Evolutionary conservation across 2,888 invertebrate species (phyloP).

Genomic region (Schrankia costaestrigalis): DNA sequence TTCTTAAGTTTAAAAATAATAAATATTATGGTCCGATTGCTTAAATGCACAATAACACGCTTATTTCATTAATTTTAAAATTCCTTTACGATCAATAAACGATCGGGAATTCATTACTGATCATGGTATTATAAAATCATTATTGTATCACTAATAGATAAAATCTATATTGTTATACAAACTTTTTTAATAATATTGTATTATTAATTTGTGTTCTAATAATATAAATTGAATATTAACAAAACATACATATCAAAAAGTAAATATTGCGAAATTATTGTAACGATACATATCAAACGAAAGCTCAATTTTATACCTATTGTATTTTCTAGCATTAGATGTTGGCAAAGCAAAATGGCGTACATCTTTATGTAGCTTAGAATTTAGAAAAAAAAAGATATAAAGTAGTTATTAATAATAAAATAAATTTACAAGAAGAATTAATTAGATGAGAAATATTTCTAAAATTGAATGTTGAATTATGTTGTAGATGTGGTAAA

Average conservation of each 20-base stretch:
- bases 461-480: conserved; percentile 42
- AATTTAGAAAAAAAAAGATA: conserved; percentile 40
- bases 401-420: conserved; percentile 34
- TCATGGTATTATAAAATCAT: too few species aligned
- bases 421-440: conserved; percentile 47
- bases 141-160: too few species aligned
- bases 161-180: too few species aligned
- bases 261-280: conserved; percentile 48
- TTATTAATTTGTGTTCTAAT: conserved; percentile 9
- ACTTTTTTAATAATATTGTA: too few species aligned
- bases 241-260: conserved; percentile 33
- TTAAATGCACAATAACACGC: conserved; percentile 24
- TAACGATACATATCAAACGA: conserved; percentile 76
- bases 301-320: conserved; percentile 79
- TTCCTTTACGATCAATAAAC: too few species aligned
- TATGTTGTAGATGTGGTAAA: conserved; percentile 28
- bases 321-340: conserved; percentile 72
- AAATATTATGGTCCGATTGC: conserved; percentile 16
- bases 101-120: too few species aligned
- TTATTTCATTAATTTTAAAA: conserved; percentile 7
- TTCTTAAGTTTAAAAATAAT: conserved; percentile 10
- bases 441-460: conserved; percentile 31
- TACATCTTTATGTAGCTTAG: conserved; percentile 69
- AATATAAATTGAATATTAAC: conserved; percentile 20
- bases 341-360: conserved; percentile 69